Evolutionary conservation across 2,888 invertebrate genomes (phyloP), one percentile per base, ranked within the genome.

Genomic region (Chymomyza procnemis): DNA sequence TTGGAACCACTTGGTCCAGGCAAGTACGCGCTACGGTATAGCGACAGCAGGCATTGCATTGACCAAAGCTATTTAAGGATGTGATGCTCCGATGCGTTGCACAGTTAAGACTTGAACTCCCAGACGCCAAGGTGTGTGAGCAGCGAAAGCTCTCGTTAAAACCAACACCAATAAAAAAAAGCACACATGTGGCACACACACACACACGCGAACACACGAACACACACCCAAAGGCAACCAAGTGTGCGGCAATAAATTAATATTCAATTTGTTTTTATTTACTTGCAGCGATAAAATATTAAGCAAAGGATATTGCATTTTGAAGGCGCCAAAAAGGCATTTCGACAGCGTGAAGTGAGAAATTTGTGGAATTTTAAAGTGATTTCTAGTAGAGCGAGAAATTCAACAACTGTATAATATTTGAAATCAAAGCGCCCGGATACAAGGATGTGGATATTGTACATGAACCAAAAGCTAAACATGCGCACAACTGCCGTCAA

Each of bases 381-480:
- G 34, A 41, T 41, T 41, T 41, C 34, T 41, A 9, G 34, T 0
- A 12, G 12, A 9, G 34, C 9, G 34, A 9, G 34, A 12, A 41
- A 12, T 41, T 9, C 34, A 41, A 41, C 34, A 68, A 68, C 80
- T 87, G 86, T 88, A 90, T 89, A 89, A 90, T 90, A 90, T 90
- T 90, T 89, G 88, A 89, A 90, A 90, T 90, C 88, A 88, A 88
- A 90, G 89, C 85, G 76, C 73, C 76, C 79, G 82, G 81, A 72
- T 85, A 85, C 79, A 75, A 78, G 73, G 76, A 89, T 90, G 90
- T 77, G 76, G 73, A 74, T 71, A 70, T 71, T 69, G 64, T 66
- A 64, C 61, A 65, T 74, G 67, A 81, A 83, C 69, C 81, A 85
- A 73, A 87, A 88, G 79, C 75, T 88, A 78, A 87, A 80, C 76